phyloP scores from a whole-genome alignment of 2,888 invertebrate genomes.

The Gymnosoma rotundatum region DNA sequence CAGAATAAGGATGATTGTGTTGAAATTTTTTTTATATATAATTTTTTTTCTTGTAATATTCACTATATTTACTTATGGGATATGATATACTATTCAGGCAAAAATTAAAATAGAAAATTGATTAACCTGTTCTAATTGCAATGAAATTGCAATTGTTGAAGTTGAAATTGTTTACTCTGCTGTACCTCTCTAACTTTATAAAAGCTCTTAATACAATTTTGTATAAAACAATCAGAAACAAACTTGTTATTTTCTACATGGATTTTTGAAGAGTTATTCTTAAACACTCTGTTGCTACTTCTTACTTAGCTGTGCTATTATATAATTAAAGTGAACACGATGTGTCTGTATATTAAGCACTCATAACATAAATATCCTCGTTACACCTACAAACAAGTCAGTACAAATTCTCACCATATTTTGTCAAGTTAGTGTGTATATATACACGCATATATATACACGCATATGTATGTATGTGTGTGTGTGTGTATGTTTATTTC shows the following conservation, averaged over 20 bases:
- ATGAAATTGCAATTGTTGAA: too few relatives aligned
- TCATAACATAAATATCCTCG: neutral
- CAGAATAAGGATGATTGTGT: too few relatives aligned
- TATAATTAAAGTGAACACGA: slow-evolving; percentile 67
- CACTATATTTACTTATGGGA: too few relatives aligned
- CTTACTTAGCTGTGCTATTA: slow-evolving; percentile 51
- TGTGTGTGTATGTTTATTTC: neutral
- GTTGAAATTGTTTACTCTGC: too few relatives aligned
- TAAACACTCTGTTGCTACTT: slow-evolving; percentile 58
- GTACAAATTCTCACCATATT: neutral
- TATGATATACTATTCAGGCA: too few relatives aligned
- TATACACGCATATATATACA: slow-evolving; percentile 13
- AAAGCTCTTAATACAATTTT: too few relatives aligned
- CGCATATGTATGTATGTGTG: slow-evolving; percentile 1
- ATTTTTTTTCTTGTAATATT: too few relatives aligned
- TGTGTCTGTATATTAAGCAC: slow-evolving; percentile 2
- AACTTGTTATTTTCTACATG: neutral
- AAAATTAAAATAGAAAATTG: too few relatives aligned
- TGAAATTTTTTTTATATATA: too few relatives aligned
- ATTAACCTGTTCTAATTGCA: too few relatives aligned
- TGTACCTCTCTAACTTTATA: too few relatives aligned
- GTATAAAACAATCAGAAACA: neutral
- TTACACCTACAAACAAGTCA: neutral
- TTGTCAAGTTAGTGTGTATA: neutral
- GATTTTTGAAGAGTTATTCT: slow-evolving; percentile 20